Evolutionary conservation across 2,888 invertebrate species (phyloP), one percentile per base, ranked within the genome.

Genomic region (Perizoma flavofasciatum): DNA sequence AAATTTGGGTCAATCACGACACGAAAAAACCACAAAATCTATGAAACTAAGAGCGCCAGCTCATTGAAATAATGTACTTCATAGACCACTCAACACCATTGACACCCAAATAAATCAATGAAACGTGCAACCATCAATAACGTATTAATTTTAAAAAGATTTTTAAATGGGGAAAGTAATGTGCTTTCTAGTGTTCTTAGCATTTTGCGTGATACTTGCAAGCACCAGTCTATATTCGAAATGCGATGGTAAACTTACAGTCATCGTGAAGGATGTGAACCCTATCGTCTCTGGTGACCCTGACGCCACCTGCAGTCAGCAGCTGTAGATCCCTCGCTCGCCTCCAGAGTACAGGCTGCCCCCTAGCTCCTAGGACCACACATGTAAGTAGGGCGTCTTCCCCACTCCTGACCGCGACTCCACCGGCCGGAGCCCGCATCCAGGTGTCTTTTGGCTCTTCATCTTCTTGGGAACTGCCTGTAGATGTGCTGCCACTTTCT

Each of bases 361-460:
- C 94, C 41, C 94, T 95, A 4, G 94, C 93, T 37, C 95, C 94
- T 37, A 94, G 89, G 37, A 97, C 96, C 56, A 97, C 96, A 82
- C 97, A 97, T 8, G 96, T 97, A 50, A 97, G 93, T 44, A 96
- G 88, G 3, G 96, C 96, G 78, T 96, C 96, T 72, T 96, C 96
- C 8, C 96, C 96, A 44, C 57, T 58, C 69, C 81, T 79, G 10
- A 89, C 89, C 0, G 86, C 79, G 0, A 91, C 87, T 0, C 87
- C 87, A 0, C 86, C 86, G 0, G 80, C 75, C 0, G 91, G 90
- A 0, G 88, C 83, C 33, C 81, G 70, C 92, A 92, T 92, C 81
- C 86, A 89, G 0, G 85, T 84, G 32, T 83, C 80, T 58, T 79
- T 87, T 0, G 85, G 79, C 10, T 84, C 84, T 4, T 81, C 79